A percentile compares a stretch with the other conserved stretches of the same genome.
These are phyloP conservation scores for Andricus quercusramuli DNA, from an alignment of 2,888 invertebrate species.

Conservation along the genomic window DNA sequence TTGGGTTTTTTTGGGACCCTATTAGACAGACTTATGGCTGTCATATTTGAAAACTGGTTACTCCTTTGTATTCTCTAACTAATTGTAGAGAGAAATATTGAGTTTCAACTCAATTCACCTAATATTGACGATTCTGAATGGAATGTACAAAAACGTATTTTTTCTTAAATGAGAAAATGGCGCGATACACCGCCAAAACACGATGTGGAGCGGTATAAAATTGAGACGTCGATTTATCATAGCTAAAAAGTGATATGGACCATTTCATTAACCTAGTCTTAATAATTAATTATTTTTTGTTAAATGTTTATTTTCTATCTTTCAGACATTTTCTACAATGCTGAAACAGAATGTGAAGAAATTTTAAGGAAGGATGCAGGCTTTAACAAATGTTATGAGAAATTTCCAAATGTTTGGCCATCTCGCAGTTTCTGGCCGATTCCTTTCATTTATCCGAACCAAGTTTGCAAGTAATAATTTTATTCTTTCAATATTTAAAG, in stretches of 20 bases:
- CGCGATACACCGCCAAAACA: too few relatives aligned
- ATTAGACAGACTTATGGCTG: too few relatives aligned
- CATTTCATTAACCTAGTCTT: neutral
- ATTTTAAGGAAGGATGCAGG: slow-evolving; percentile 14
- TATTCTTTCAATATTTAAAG: neutral
- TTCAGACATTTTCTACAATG: slow-evolving; percentile 23
- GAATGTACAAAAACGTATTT: too few relatives aligned
- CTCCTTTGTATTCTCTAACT: too few relatives aligned
- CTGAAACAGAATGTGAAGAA: slow-evolving; percentile 6
- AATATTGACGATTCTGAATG: too few relatives aligned
- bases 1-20: too few relatives aligned
- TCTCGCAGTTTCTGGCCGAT: neutral
- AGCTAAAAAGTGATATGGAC: neutral
- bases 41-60: too few relatives aligned
- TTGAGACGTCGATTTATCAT: neutral
- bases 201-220: too few relatives aligned
- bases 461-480: slow-evolving; percentile 29
- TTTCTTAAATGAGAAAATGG: too few relatives aligned
- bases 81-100: too few relatives aligned
- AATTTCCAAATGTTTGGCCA: slow-evolving; percentile 30
- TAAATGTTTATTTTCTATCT: neutral
- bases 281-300: neutral
- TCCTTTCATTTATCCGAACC: slow-evolving; percentile 25
- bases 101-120: too few relatives aligned
- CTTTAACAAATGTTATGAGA: slow-evolving; percentile 23